Evolutionary conservation across 2,888 invertebrate species (phyloP), one percentile per base, ranked within the genome.

Genomic region (Cryptus viduatorius): DNA sequence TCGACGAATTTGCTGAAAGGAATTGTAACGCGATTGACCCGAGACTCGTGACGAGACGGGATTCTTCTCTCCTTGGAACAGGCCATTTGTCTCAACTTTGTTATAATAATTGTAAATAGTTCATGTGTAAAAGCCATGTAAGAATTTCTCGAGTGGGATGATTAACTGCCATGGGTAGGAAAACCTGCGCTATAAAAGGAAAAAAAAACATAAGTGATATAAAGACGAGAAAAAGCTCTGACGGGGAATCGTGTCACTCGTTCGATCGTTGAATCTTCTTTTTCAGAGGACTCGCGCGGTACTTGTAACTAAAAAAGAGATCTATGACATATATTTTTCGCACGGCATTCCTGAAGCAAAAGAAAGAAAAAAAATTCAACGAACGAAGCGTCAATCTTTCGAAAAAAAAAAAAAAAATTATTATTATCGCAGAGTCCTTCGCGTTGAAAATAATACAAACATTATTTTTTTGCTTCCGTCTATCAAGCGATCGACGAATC

Each of bases 81-180:
- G 88, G 90, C 88, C 90, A 91, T 91, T 37, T 90, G 89, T 90
- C 89, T 88, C 87, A 87, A 88, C 87, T 89, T 85, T 59, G 71
- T 50, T 37, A 67, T 53, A 37, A 75, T 65, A 89, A 89, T 88
- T 92, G 92, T 92, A 92, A 90, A 92, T 92, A 92, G 89, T 90
- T 37, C 86, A 88, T 81, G 83, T 89, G 87, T 88, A 79, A 90
- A 91, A 90, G 87, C 90, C 85, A 88, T 88, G 83, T 90, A 90
- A 92, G 86, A 89, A 89, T 90, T 71, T 73, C 53, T 72, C 89
- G 89, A 89, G 90, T 90, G 91, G 92, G 91, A 91, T 91, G 89
- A 92, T 37, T 87, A 91, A 92, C 92, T 93, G 92, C 92, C 92
- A 90, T 92, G 91, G 89, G 90, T 90, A 90, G 91, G 91, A 90